Base-by-base conservation (phyloP, 2,888 invertebrate genomes). In the Holacanthella duospinosa region DNA sequence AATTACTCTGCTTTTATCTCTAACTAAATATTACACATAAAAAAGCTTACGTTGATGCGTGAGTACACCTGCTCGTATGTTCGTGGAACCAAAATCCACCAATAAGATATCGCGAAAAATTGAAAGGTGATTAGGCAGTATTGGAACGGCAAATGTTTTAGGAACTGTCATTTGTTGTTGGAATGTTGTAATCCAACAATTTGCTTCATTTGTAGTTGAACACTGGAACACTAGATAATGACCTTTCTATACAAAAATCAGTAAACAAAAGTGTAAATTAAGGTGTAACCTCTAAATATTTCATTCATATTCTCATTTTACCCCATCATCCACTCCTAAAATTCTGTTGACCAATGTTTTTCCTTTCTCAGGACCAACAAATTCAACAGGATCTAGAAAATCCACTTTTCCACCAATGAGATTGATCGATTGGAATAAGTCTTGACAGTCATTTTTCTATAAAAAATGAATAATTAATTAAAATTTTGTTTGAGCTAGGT, bases 81-180 rank as follows among this genome's bases (percentile, higher is more conserved):
- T 81, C 68, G 79, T 78, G 60, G 81, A 80, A 16, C 83, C 83
- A 44, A 83, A 73, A 73, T 83, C 83, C 55, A 83, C 76, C 24
- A 83, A 76, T 2, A 82, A 69, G 4, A 82, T 78, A 68, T 80
- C 79, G 76, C 80, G 70, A 59, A 74, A 73, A 19, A 74, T 66
- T 4, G 73, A 75, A 66, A 72, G 77, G 70, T 70, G 75, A 64
- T 64, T 75, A 60, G 73, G 75, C 60, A 75, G 48, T 19, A 68
- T 64, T 29, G 73, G 71, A 61, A 68, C 66, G 25, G 69, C 66
- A 60, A 68, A 71, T 29, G 61, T 54, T 6, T 62, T 55, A 6
- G 67, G 59, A 4, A 67, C 64, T 9, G 65, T 66, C 62, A 66
- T 68, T 64, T 71, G 70, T 55, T 66, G 64, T 55, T 70, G 76